A percentile compares a stretch with the other conserved stretches of the same genome.
Evolutionary conservation across 2,888 invertebrate species (phyloP).

Genomic region (Serripes groenlandicus): DNA sequence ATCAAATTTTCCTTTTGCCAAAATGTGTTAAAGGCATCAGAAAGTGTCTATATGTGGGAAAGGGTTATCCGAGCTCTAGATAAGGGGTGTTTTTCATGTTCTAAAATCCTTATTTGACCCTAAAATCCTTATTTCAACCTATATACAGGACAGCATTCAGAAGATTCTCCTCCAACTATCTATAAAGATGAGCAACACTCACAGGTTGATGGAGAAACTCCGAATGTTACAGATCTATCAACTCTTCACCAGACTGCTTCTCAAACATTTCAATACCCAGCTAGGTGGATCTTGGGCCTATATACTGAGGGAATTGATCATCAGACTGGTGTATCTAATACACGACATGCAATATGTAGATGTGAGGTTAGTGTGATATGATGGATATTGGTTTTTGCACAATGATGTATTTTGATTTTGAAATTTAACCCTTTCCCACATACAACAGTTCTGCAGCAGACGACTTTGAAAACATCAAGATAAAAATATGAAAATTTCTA

Average conservation of each 20-base stretch:
- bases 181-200: constrained; percentile 68
- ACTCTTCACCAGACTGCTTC: constrained; percentile 79
- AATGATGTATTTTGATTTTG: too few species aligned
- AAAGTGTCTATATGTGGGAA: too few species aligned
- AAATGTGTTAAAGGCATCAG: not conserved
- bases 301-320: constrained; percentile 81
- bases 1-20: not conserved
- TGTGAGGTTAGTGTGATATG: not conserved
- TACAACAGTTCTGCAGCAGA: too few species aligned
- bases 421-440: too few species aligned
- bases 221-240: constrained; percentile 80
- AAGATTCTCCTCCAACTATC: constrained; percentile 80
- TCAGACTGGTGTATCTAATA: constrained; percentile 76
- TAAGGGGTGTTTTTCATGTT: too few species aligned
- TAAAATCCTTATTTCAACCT: too few species aligned
- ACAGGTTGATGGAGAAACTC: constrained; percentile 76
- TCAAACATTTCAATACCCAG: constrained; percentile 77
- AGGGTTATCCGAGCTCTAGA: too few species aligned
- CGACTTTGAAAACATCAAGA: too few species aligned
- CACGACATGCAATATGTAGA: constrained; percentile 55
- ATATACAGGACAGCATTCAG: constrained; percentile 82
- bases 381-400: too few species aligned
- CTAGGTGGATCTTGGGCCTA: constrained; percentile 81
- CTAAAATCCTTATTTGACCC: too few species aligned
- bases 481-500: too few species aligned